phyloP scores from a whole-genome alignment of 1,140 invertebrate species.

The Camponotus floridanus region DNA sequence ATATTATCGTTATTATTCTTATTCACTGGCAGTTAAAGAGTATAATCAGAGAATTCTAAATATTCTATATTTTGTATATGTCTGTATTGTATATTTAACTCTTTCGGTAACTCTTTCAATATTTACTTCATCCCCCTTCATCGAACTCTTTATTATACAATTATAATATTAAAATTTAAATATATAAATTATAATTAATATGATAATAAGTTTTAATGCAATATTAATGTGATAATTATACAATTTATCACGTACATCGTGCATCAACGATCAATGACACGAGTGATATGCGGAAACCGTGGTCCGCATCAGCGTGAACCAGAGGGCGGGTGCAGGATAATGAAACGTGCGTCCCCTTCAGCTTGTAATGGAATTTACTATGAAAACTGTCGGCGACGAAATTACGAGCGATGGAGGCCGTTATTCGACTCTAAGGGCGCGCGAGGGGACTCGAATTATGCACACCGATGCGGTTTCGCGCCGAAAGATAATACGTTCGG shows the following conservation, averaged over 20 bases:
- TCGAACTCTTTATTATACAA: not conserved
- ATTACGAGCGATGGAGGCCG: constrained; percentile 46
- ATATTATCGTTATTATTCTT: constrained; percentile 22
- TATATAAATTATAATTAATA: too few relatives aligned
- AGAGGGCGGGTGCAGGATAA: constrained; percentile 26
- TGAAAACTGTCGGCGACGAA: constrained; percentile 58
- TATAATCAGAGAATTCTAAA: not conserved
- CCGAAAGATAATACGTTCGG: constrained; percentile 20
- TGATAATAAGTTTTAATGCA: too few relatives aligned
- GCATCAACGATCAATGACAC: constrained; percentile 4
- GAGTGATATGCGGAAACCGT: not conserved
- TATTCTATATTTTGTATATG: not conserved
- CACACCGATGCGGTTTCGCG: constrained; percentile 34
- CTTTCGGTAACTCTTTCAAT: not conserved
- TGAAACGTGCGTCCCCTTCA: constrained; percentile 19
- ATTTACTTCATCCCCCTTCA: not conserved
- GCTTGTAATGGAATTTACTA: constrained; percentile 58
- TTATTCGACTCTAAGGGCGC: constrained; percentile 26
- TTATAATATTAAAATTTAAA: too few relatives aligned
- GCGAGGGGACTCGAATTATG: constrained; percentile 51
- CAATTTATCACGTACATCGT: not conserved
- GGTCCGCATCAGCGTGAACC: constrained; percentile 17
- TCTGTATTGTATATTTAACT: not conserved
- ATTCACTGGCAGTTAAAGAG: not conserved
- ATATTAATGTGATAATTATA: not conserved